Evolutionary conservation across 1,140 invertebrate genomes (phyloP).

Genomic region (Andrena cerasifolii): DNA sequence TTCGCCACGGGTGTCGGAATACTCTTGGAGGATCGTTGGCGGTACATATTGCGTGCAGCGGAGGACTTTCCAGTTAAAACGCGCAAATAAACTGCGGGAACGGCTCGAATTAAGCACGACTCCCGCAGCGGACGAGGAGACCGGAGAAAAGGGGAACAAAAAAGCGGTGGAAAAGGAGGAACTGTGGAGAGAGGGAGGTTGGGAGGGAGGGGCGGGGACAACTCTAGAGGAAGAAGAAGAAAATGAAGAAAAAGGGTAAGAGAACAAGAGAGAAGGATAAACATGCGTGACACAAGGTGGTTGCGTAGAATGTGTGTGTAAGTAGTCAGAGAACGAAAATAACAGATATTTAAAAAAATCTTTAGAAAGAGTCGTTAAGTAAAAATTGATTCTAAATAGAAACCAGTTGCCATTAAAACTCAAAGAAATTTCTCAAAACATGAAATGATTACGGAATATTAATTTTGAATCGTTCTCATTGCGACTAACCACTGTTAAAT

Average conservation of each 20-base stretch:
- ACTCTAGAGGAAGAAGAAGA: slow-evolving; percentile 10
- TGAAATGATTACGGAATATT: too few relatives aligned
- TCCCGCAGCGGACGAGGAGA: slow-evolving; percentile 38
- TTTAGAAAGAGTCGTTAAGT: too few relatives aligned
- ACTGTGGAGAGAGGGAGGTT: not conserved
- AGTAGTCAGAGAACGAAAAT: too few relatives aligned
- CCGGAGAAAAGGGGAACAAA: slow-evolving; percentile 41
- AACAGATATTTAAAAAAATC: too few relatives aligned
- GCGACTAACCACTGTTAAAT: too few relatives aligned
- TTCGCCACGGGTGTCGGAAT: slow-evolving; percentile 39
- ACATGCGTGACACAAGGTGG: slow-evolving; percentile 67
- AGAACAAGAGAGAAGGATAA: slow-evolving; percentile 24
- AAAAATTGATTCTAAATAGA: too few relatives aligned
- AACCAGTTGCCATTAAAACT: too few relatives aligned
- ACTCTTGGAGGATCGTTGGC: slow-evolving; percentile 51
- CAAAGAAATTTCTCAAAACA: too few relatives aligned
- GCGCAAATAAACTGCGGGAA: slow-evolving; percentile 62
- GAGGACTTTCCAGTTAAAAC: slow-evolving; percentile 65
- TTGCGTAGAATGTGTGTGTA: too few relatives aligned
- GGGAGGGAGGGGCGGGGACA: not conserved
- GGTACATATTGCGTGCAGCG: slow-evolving; percentile 54
- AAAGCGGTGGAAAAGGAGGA: slow-evolving; percentile 10
- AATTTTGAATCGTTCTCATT: too few relatives aligned
- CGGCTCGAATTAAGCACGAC: slow-evolving; percentile 63
- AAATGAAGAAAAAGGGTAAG: slow-evolving; percentile 21